phyloP scores from a whole-genome alignment of 2,888 invertebrate genomes.

The Megalurothrips usitatus region DNA sequence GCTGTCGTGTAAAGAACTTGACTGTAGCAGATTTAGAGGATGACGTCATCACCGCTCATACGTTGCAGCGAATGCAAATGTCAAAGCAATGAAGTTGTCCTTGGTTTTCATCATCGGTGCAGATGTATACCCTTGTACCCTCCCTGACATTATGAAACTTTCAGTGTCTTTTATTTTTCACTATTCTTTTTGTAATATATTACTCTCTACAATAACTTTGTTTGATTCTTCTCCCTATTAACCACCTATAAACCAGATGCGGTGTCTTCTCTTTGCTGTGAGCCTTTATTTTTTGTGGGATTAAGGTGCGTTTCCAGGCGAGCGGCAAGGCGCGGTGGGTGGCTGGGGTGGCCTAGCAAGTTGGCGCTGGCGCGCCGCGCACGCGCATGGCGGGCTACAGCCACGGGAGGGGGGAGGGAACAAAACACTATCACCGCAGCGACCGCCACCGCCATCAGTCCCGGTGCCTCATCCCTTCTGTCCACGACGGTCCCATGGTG shows the following conservation, averaged over 20 bases:
- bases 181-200: neutral
- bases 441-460: too few species aligned
- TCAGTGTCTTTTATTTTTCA: neutral
- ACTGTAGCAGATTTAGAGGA: neutral
- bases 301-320: too few species aligned
- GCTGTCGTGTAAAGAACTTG: neutral
- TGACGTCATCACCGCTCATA: neutral
- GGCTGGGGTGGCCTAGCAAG: too few species aligned
- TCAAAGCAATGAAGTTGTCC: neutral
- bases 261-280: too few species aligned
- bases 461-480: neutral
- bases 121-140: neutral
- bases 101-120: neutral
- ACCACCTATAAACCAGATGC: too few species aligned
- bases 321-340: too few species aligned
- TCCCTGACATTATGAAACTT: neutral
- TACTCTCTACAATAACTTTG: neutral
- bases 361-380: neutral
- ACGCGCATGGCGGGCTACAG: neutral
- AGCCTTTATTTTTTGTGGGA: too few species aligned
- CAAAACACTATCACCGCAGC: too few species aligned
- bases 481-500: slow-evolving; percentile 36
- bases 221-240: neutral
- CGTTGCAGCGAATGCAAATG: neutral
- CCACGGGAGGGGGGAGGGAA: too few species aligned